phyloP scores from a whole-genome alignment of 2,113 vertebrate species.

The Paramisgurnus dabryanus region DNA sequence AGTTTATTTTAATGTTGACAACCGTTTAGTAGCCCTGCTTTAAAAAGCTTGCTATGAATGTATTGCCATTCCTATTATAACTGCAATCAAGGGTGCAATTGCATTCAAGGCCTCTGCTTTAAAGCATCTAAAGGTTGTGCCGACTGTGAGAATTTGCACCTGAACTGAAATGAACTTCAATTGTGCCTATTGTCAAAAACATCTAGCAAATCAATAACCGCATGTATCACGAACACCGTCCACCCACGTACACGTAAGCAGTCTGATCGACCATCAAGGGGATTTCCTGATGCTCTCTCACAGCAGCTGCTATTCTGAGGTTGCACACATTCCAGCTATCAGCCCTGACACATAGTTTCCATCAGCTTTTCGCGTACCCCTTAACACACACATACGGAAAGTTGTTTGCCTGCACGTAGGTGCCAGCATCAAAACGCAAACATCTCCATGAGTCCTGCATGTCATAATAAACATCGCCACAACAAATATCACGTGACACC shows the following conservation, averaged over 20 bases:
- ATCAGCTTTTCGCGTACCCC: constrained; percentile 37
- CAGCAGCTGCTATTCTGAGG: constrained; percentile 73
- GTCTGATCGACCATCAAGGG: constrained; percentile 63
- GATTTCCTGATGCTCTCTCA: constrained; percentile 68
- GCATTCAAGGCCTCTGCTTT: not conserved
- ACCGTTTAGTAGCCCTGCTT: not conserved
- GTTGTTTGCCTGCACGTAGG: not conserved
- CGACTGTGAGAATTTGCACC: constrained; percentile 21
- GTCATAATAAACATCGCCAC: not conserved
- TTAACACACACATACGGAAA: constrained; percentile 11
- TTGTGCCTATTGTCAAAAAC: constrained; percentile 27
- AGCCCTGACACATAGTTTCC: constrained; percentile 69
- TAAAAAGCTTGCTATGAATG: not conserved
- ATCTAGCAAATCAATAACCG: constrained; percentile 28
- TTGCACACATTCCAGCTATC: constrained; percentile 69
- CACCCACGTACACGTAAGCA: constrained; percentile 19
- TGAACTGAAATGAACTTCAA: constrained; percentile 25
- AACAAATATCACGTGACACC: not conserved
- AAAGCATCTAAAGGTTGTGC: constrained; percentile 6
- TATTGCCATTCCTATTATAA: not conserved
- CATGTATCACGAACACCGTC: constrained; percentile 20
- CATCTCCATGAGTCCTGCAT: not conserved
- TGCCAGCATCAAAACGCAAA: not conserved
- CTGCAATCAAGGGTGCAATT: not conserved
- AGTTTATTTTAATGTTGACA: not conserved